A percentile compares a stretch with the other conserved stretches of the same genome.
Conservation (phyloP, 1,140 invertebrate genomes). For the Cyclina sinensis region DNA sequence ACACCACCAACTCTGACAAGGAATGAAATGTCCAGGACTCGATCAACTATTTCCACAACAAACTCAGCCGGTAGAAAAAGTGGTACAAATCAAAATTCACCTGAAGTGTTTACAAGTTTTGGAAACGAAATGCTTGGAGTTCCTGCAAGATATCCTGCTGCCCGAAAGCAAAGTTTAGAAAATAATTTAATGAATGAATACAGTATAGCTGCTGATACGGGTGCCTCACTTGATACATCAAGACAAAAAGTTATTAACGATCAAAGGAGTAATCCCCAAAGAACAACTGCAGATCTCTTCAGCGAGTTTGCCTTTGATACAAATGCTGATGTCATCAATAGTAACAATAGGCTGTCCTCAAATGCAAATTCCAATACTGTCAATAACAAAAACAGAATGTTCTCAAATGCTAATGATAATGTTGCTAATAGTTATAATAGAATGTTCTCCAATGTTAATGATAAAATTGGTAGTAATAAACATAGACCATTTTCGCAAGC, state of each 20-base stretch:
- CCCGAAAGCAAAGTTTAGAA: neutral
- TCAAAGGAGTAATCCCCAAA: neutral
- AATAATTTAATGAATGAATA: slow-evolving; percentile 15
- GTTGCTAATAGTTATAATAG: neutral
- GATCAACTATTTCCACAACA: neutral
- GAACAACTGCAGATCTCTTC: neutral
- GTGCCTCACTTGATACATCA: neutral
- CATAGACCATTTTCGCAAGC: too few relatives aligned
- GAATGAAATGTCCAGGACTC: too few relatives aligned
- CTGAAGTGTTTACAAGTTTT: neutral
- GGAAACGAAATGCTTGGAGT: slow-evolving; percentile 16
- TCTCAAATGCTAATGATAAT: neutral
- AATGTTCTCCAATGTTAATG: neutral
- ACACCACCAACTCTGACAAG: neutral
- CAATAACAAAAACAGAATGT: too few relatives aligned
- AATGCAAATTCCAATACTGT: too few relatives aligned
- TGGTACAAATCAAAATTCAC: too few relatives aligned
- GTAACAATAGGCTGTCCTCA: neutral
- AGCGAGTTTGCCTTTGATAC: neutral
- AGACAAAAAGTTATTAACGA: neutral
- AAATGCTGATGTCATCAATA: neutral
- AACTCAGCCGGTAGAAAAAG: too few relatives aligned
- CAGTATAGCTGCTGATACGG: too few relatives aligned
- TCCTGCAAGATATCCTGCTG: neutral
- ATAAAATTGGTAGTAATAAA: neutral